Conservation (phyloP, 2,113 vertebrate genomes). For the Heterocephalus glaber region DNA sequence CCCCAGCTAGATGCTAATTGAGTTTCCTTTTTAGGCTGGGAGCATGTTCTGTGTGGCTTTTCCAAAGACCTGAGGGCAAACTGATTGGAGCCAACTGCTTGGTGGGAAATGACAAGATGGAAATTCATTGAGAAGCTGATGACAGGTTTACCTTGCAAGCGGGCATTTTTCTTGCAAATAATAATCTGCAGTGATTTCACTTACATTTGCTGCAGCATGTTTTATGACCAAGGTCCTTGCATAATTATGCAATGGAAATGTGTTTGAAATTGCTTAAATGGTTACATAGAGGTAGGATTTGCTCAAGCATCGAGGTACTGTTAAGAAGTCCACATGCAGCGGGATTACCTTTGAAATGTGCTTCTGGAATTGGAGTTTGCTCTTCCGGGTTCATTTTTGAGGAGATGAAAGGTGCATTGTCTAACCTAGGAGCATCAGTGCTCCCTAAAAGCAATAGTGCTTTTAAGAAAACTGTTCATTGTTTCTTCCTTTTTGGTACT, state of each 20-base stretch:
- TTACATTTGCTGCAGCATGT: constrained; percentile 34
- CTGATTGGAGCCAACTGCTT: constrained; percentile 39
- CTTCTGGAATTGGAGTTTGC: constrained; percentile 29
- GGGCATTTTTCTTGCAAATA: constrained; percentile 62
- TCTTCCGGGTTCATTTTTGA: background rate
- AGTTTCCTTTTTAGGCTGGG: constrained; percentile 55
- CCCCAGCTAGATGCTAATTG: constrained; percentile 62
- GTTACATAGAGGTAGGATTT: constrained; percentile 63
- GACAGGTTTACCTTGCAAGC: constrained; percentile 32
- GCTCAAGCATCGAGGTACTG: constrained; percentile 50
- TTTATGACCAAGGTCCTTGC: constrained; percentile 55
- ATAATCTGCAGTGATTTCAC: constrained; percentile 62
- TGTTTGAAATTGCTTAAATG: constrained; percentile 74
- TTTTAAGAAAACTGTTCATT: constrained; percentile 12
- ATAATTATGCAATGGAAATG: constrained; percentile 67
- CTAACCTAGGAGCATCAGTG: background rate
- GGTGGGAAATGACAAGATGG: constrained; percentile 64
- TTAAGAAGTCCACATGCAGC: constrained; percentile 40
- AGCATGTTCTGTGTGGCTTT: constrained; percentile 38
- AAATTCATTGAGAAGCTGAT: constrained; percentile 54
- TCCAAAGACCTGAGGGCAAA: background rate
- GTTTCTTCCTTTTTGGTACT: too few relatives aligned
- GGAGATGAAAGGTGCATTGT: background rate
- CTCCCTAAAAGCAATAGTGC: background rate
- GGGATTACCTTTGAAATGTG: constrained; percentile 62